These are phyloP conservation scores for Corynorhinus townsendii DNA, from an alignment of 2,113 vertebrate genomes.

Conservation along the genomic window DNA sequence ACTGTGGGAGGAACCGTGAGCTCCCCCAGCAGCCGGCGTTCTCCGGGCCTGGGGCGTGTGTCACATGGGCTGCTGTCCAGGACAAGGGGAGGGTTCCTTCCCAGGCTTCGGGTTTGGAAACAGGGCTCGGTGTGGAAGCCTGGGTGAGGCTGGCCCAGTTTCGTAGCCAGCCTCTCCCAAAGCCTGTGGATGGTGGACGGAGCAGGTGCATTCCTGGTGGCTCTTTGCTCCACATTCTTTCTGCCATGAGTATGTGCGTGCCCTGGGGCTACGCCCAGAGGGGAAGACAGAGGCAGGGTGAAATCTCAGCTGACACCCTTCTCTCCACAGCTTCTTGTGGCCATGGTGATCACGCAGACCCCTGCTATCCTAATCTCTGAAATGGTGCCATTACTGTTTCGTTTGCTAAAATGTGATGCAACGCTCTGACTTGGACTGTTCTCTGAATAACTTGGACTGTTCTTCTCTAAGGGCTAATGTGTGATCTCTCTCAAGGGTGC, in stretches of 20 bases:
- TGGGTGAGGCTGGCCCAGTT: not conserved
- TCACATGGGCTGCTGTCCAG: fast-evolving
- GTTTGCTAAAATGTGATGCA: not conserved
- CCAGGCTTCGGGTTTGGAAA: not conserved
- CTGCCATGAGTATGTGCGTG: not conserved
- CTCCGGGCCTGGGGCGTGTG: not conserved
- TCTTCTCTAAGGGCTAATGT: not conserved
- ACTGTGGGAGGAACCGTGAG: not conserved
- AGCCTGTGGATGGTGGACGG: not conserved
- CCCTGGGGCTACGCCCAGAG: not conserved
- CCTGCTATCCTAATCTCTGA: not conserved
- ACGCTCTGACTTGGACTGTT: not conserved
- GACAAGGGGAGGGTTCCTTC: not conserved
- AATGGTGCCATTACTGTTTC: not conserved
- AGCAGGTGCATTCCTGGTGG: not conserved
- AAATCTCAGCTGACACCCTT: not conserved
- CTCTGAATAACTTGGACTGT: not conserved
- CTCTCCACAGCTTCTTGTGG: not conserved
- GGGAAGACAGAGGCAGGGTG: not conserved
- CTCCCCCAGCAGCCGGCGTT: not conserved
- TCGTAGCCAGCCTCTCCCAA: not conserved
- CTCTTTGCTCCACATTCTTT: not conserved
- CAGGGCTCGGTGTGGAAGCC: not conserved
- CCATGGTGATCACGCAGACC: not conserved
- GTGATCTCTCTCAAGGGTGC: not conserved